phyloP scores from a whole-genome alignment of 2,888 invertebrate species.

The Drepana falcataria region DNA sequence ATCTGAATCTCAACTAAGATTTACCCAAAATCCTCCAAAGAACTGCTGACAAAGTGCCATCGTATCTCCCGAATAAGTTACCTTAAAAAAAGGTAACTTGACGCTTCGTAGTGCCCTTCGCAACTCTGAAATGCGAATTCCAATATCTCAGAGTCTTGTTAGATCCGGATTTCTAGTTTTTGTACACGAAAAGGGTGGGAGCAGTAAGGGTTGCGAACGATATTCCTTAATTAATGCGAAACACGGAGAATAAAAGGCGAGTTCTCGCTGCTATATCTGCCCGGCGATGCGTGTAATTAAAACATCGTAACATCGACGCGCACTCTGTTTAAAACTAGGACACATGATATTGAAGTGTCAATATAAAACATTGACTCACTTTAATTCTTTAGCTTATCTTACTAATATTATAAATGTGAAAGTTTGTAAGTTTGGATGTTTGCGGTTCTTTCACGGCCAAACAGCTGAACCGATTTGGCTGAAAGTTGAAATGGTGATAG shows the following conservation, averaged over 20 bases:
- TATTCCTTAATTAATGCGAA: conserved; percentile 58
- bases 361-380: too few species aligned
- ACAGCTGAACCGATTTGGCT: too few species aligned
- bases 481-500: too few species aligned
- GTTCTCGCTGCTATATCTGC: conserved; percentile 43
- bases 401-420: too few species aligned
- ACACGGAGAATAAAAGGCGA: conserved; percentile 57
- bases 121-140: conserved; percentile 19
- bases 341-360: neutral
- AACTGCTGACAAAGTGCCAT: conserved; percentile 1
- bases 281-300: conserved; percentile 53
- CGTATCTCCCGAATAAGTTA: neutral
- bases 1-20: neutral
- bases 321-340: conserved; percentile 21
- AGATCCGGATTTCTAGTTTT: conserved; percentile 43
- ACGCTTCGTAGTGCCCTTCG: conserved; percentile 1
- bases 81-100: conserved; percentile 1
- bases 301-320: conserved; percentile 43
- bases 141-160: conserved; percentile 37
- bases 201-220: conserved; percentile 19
- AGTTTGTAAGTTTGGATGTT: too few species aligned
- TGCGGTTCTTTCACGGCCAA: too few species aligned
- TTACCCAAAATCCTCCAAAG: neutral
- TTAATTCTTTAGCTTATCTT: too few species aligned
- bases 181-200: conserved; percentile 48